Base-by-base conservation (phyloP, 2,113 vertebrate species). In the Dicerorhinus sumatrensis region DNA sequence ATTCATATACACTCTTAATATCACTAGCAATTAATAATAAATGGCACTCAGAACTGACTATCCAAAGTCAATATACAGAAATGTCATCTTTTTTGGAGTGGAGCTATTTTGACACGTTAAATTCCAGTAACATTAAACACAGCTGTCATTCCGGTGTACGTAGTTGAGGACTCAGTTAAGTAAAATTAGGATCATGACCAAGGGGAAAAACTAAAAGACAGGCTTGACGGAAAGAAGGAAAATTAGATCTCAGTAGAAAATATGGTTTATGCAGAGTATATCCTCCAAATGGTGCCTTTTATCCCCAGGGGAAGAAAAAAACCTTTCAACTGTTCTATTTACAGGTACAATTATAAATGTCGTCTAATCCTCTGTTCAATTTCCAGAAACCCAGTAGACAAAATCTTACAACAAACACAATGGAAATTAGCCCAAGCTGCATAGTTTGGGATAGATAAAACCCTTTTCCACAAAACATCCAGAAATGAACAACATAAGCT, bases 81-180 rank as follows among this genome's bases (percentile, higher is more conserved):
- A 96, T 65, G 88, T 92, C 86, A 70, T 83, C 95, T 96, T 58
- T 58, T 97, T 95, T 63, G 89, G 33, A 0, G 0, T 1, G 73
- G 72, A 39, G 51, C 80, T 87, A 4, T 39, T 83, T 97, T 16
- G 54, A n/a, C 65, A 2, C 39, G 82, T 89, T 96, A 84, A 97
- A 97, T 89, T 79, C 29, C 87, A 95, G 63, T 76, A n/a, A 23
- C 46, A 51, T 67, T 85, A 89, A 96, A 46, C 42, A 73, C 12
- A 67, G 80, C 80, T 97, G 91, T 87, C 83, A 82, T 63, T 95
- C 95, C 13, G 87, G 31, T 6, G 77, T 51, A 42, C 18, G 17
- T 16, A 36, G 21, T 6, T 4, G 62, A 92, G 21, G 76, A 70
- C 42, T 87, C 12, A 72, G 48, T 51, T 51, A 51, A 42, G 51